Percentiles rank a stretch among this genome's conserved stretches.
Conservation (phyloP, 2,113 vertebrate genomes). For the Prolemur simus region DNA sequence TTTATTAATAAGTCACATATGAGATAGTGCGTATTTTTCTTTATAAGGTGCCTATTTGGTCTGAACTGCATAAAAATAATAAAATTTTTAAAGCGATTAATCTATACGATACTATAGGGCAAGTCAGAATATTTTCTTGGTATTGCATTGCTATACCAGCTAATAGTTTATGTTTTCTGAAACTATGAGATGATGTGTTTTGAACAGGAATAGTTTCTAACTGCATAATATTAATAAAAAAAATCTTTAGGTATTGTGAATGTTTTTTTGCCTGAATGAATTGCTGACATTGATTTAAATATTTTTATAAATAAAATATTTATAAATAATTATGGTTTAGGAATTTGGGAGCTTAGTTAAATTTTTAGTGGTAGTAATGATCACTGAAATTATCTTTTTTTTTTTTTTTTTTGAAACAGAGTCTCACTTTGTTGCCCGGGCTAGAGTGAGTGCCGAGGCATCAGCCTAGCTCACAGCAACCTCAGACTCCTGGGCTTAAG, state of each 20-base stretch:
- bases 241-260: conserved; percentile 29
- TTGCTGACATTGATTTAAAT: conserved; percentile 61
- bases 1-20: not conserved
- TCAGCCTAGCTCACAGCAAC: too few relatives aligned
- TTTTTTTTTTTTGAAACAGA: too few relatives aligned
- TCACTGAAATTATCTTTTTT: not conserved
- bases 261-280: conserved; percentile 18
- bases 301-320: conserved; percentile 67
- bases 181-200: not conserved
- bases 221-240: conserved; percentile 56
- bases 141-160: not conserved
- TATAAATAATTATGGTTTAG: conserved; percentile 29
- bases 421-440: too few relatives aligned
- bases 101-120: not conserved
- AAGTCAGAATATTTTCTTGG: not conserved
- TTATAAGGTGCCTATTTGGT: not conserved
- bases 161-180: not conserved
- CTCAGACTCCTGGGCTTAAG: too few relatives aligned
- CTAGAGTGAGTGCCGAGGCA: too few relatives aligned
- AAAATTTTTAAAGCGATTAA: conserved; percentile 14
- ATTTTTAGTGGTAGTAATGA: not conserved
- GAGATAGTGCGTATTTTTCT: not conserved
- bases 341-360: not conserved
- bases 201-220: conserved; percentile 43
- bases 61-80: conserved; percentile 4